Base-by-base conservation (phyloP, 2,797 vertebrate genomes). In the Intellagama lesueurii region DNA sequence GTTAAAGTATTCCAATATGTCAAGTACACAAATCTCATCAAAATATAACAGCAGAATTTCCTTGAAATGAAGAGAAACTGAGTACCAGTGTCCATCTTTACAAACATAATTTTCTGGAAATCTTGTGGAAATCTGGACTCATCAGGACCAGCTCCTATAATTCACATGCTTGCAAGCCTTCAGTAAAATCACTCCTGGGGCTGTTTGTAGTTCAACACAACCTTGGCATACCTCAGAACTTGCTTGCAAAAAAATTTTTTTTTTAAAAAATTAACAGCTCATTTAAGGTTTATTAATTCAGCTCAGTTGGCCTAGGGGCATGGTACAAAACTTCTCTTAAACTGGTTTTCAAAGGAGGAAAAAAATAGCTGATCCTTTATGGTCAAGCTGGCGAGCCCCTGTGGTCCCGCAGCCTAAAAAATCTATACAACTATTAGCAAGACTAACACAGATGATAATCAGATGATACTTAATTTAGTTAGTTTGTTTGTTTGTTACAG, bases 211-310 rank as follows among this genome's bases (percentile, higher is more conserved):
- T 86, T 86, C 56, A 81, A 32, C 86, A 76, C 40, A 40, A 40
- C 40, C 24, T 82, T 89, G 77, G 44, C 78, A 89, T 81, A 40
- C 68, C 80, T 89, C 52, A 68, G 70, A 86, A 86, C 56, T 56
- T 86, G 35, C 69, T 75, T 86, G 56, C 81, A 81, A 86, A 89
- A 88, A 72, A 72, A 88, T n/a, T n/a, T n/a, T n/a, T n/a, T n/a
- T n/a, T n/a, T n/a, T n/a, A 35, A 26, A 40, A 66, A 52, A 64
- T 44, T 49, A 76, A 56, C 44, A 69, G 28, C 70, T 86, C 56
- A 56, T 86, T 89, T 86, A 86, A 64, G 47, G 69, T 81, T 86
- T 78, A 81, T 86, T 86, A 89, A 86, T 89, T 82, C 84, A 76
- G 78, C 56, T 89, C 3, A 8, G 35, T 81, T 89, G 84, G 78